These are phyloP conservation scores for Drosophila imparisetae DNA, from an alignment of 2,888 invertebrate species.

Conservation along the genomic window DNA sequence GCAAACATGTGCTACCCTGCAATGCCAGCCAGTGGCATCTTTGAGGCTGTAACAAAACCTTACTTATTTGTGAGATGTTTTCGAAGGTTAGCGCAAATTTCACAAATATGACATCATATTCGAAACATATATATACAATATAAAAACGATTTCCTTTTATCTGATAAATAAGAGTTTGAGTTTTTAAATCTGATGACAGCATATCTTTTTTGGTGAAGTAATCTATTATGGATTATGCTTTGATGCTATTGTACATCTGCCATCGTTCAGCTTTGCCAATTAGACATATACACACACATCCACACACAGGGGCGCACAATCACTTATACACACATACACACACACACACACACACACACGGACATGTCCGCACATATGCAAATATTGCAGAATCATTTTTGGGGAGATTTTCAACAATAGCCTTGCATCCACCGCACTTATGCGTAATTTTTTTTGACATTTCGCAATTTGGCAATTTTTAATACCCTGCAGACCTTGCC, in stretches of 20 bases:
- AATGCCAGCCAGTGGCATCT: background rate
- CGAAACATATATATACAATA: background rate
- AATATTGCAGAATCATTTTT: slow-evolving; percentile 60
- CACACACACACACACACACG: slow-evolving; percentile 8
- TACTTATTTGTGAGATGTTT: background rate
- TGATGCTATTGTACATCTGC: slow-evolving; percentile 1
- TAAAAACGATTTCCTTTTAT: background rate
- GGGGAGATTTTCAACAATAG: slow-evolving; percentile 44
- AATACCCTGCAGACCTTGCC: slow-evolving; percentile 42
- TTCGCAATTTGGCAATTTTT: slow-evolving; percentile 33
- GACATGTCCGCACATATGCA: slow-evolving; percentile 33
- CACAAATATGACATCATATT: background rate
- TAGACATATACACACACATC: slow-evolving; percentile 38
- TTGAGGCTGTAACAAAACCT: background rate
- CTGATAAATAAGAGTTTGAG: background rate
- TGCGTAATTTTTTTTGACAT: slow-evolving; percentile 34
- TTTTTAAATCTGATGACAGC: background rate
- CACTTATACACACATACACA: background rate
- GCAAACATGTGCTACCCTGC: slow-evolving; percentile 19
- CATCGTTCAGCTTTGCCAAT: slow-evolving; percentile 49
- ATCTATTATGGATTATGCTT: background rate
- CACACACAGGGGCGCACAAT: slow-evolving; percentile 3
- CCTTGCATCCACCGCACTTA: slow-evolving; percentile 34
- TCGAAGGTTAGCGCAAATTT: background rate
- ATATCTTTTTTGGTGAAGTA: background rate